Evolutionary conservation across 2,113 vertebrate genomes (phyloP).

Genomic region (Fukomys damarensis): DNA sequence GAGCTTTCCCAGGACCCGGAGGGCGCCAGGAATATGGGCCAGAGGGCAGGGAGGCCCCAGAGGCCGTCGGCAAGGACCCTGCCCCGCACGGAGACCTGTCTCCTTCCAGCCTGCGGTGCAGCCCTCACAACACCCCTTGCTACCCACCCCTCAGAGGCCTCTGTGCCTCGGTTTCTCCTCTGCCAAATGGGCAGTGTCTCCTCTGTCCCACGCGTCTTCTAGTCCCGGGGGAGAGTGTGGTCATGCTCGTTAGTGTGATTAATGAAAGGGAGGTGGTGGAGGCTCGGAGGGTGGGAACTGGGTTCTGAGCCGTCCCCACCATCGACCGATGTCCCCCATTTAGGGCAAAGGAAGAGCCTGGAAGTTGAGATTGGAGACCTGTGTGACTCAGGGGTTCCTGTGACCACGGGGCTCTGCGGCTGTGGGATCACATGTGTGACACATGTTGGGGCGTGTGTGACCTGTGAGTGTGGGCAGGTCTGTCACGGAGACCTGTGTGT

Average conservation of each 20-base stretch:
- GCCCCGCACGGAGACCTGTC: not conserved
- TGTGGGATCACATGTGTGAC: not conserved
- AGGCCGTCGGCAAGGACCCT: not conserved
- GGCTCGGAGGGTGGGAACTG: not conserved
- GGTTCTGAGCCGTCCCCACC: not conserved
- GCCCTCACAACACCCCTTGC: not conserved
- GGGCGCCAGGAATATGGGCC: slow-evolving; percentile 72
- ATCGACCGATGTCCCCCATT: not conserved
- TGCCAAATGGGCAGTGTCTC: slow-evolving; percentile 7
- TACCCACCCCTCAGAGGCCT: not conserved
- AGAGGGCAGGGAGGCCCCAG: slow-evolving; percentile 60
- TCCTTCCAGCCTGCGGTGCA: not conserved
- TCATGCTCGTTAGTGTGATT: not conserved
- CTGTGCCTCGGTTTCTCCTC: slow-evolving; percentile 61
- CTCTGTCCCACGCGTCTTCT: slow-evolving; percentile 23
- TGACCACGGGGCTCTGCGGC: not conserved
- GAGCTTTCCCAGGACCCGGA: slow-evolving; percentile 77
- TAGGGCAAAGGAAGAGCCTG: not conserved
- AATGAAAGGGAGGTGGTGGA: not conserved
- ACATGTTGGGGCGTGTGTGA: not conserved
- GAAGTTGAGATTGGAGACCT: not conserved
- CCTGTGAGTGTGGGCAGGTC: not conserved
- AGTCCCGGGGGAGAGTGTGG: not conserved
- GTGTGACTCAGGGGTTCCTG: not conserved
- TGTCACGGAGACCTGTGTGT: not conserved